Percentiles rank a stretch among this genome's conserved stretches.
Evolutionary conservation across 1,140 invertebrate genomes (phyloP).

Genomic region (Gerris buenoi): DNA sequence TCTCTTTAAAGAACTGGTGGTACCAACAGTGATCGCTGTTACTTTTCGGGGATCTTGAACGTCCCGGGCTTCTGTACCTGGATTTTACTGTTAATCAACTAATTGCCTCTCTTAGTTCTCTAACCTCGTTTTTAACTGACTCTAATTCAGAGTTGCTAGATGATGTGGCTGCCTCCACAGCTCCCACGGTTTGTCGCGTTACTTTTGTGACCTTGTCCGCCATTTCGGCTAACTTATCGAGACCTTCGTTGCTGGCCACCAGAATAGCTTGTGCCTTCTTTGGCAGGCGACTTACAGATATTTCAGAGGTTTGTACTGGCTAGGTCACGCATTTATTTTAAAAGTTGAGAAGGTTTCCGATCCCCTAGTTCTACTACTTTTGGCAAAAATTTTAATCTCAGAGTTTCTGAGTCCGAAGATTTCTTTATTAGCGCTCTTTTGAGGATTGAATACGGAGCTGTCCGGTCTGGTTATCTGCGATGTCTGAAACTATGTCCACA

Average conservation of each 20-base stretch:
- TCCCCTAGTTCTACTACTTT: constrained; percentile 20
- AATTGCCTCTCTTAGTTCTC: no score
- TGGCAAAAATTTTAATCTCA: background rate
- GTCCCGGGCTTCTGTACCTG: no score
- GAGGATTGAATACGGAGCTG: background rate
- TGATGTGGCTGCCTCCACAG: no score
- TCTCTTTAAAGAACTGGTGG: no score
- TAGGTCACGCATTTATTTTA: constrained; percentile 21
- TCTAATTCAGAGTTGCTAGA: no score
- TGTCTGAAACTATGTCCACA: background rate
- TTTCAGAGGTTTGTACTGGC: constrained; percentile 17
- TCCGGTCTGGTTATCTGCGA: background rate
- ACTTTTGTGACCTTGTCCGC: constrained; percentile 6
- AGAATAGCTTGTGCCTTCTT: background rate
- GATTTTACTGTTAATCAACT: no score
- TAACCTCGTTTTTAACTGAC: no score
- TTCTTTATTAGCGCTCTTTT: background rate
- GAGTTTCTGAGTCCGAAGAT: background rate
- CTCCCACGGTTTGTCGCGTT: no score
- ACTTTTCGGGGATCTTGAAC: no score
- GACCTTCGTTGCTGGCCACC: background rate
- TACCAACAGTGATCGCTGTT: no score
- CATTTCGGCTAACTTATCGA: background rate
- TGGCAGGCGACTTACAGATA: constrained; percentile 1
- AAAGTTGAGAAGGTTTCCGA: constrained; percentile 24